Conservation (phyloP, 1,140 invertebrate species). For the Plectus sambesii region DNA sequence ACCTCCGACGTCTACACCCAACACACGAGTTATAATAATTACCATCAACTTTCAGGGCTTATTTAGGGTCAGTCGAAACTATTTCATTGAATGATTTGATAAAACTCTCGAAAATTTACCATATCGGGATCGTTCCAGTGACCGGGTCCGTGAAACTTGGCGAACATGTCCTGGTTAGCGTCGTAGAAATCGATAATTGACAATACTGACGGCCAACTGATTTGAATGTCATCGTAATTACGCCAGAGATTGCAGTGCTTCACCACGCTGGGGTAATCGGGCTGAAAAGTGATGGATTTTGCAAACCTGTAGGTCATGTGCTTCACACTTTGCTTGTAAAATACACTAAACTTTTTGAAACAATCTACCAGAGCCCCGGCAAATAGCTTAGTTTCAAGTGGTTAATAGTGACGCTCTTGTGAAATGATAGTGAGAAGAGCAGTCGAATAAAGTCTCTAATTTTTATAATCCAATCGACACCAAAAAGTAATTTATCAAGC, state of each 20-base stretch:
- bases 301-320: slow-evolving; percentile 80
- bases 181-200: slow-evolving; percentile 85
- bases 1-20: no score
- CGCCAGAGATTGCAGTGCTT: neutral
- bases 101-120: slow-evolving; percentile 51
- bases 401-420: no score
- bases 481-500: slow-evolving; percentile 5
- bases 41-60: no score
- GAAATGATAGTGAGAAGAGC: no score
- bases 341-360: no score
- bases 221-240: slow-evolving; percentile 49
- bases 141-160: slow-evolving; percentile 75
- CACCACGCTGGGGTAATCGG: neutral
- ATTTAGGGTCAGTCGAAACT: slow-evolving; percentile 1
- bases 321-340: slow-evolving; percentile 70
- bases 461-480: no score
- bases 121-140: slow-evolving; percentile 95
- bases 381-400: no score
- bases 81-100: neutral
- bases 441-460: no score
- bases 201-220: slow-evolving; percentile 78
- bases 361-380: no score
- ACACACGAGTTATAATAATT: no score
- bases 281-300: slow-evolving; percentile 72
- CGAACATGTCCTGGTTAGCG: slow-evolving; percentile 74